phyloP scores from a whole-genome alignment of 30 jellyfish, hydroid and myxozoan species.

The Hydractinia echinata region DNA sequence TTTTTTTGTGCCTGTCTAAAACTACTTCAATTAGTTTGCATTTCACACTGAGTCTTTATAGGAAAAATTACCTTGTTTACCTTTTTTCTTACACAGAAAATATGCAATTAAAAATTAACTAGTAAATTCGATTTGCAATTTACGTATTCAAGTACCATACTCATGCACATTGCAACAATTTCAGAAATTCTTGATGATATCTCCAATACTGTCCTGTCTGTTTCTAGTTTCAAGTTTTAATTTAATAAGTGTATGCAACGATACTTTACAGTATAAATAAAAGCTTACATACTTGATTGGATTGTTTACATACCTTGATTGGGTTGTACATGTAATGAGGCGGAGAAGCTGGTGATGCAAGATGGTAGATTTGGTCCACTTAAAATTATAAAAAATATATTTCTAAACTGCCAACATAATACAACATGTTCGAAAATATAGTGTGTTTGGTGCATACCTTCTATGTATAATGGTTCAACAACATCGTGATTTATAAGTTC shows the following conservation, averaged over 20 bases:
- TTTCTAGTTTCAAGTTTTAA: background rate
- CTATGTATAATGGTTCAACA: slow-evolving; percentile 91
- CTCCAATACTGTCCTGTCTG: background rate
- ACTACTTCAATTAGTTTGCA: too few species aligned
- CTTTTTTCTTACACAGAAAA: too few species aligned
- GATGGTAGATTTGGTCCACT: slow-evolving; percentile 90
- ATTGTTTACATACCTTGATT: slow-evolving; percentile 57
- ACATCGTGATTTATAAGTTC: slow-evolving; percentile 96
- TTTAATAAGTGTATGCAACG: background rate
- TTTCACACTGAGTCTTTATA: too few species aligned
- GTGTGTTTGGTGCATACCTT: slow-evolving; percentile 44
- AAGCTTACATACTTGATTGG: background rate
- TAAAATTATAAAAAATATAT: background rate
- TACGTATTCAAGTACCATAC: too few species aligned
- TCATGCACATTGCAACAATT: too few species aligned
- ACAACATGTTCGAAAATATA: too few species aligned
- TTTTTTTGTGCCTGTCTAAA: too few species aligned
- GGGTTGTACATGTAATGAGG: slow-evolving; percentile 97
- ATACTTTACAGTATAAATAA: background rate
- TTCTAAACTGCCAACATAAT: too few species aligned
- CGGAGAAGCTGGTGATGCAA: slow-evolving; percentile 99
- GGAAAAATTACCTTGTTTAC: too few species aligned
- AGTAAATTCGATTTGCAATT: too few species aligned
- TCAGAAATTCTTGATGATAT: background rate
- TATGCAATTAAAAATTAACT: too few species aligned